Evolutionary conservation across 2,888 invertebrate species (phyloP).

Genomic region (Phasia obesa): DNA sequence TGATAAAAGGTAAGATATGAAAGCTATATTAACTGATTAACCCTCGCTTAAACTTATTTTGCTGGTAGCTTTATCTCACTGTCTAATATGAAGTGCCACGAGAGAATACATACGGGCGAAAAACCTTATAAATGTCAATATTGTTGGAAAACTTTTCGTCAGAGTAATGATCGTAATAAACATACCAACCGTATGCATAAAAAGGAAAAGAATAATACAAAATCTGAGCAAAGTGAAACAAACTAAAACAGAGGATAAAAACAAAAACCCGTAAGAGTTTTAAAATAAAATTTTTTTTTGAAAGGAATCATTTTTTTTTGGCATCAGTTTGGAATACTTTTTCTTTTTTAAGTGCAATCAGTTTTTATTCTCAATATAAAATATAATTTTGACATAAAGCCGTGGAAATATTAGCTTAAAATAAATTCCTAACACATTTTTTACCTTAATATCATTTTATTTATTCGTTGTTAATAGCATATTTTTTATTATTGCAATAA

Average conservation of each 20-base stretch:
- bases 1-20: slow-evolving; percentile 73
- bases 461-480: no score
- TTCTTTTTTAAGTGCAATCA: no score
- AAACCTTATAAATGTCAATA: slow-evolving; percentile 83
- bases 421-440: no score
- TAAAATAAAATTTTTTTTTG: neutral
- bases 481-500: no score
- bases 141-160: slow-evolving; percentile 82
- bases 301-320: neutral
- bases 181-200: slow-evolving; percentile 80
- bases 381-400: no score
- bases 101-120: slow-evolving; percentile 77
- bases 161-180: slow-evolving; percentile 61
- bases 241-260: neutral
- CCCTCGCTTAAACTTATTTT: neutral
- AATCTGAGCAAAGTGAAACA: neutral
- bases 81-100: slow-evolving; percentile 42
- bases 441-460: no score
- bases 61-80: slow-evolving; percentile 28
- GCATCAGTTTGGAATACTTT: no score
- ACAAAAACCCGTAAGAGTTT: neutral
- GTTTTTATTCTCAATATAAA: no score
- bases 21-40: neutral
- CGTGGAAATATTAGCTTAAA: no score
- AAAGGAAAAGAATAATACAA: slow-evolving; percentile 78